A percentile compares a stretch with the other conserved stretches of the same genome.
Evolutionary conservation across 2,113 vertebrate species (phyloP).

Genomic region (Lontra canadensis): DNA sequence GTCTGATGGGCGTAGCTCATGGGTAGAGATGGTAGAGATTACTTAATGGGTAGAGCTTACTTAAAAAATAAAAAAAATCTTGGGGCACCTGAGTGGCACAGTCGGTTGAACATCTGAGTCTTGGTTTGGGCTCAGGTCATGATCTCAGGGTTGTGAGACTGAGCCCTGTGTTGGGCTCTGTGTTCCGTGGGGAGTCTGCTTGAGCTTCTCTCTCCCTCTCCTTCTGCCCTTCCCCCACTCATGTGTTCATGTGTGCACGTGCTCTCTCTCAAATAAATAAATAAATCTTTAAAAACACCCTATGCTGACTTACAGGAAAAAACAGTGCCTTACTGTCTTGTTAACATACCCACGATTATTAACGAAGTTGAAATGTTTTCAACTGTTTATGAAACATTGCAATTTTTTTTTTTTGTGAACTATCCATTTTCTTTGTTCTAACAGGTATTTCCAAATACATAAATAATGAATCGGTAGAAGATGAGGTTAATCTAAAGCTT

Average conservation of each 20-base stretch:
- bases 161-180: not conserved
- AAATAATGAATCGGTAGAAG: not conserved
- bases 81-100: not conserved
- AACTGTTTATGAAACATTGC: not conserved
- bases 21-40: not conserved
- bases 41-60: not conserved
- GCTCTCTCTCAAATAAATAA: not conserved
- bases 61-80: not conserved
- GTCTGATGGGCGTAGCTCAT: not conserved
- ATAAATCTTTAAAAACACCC: not conserved
- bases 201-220: not conserved
- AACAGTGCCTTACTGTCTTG: not conserved
- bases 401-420: not conserved
- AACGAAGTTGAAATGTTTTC: not conserved
- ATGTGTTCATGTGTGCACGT: too few relatives aligned
- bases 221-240: not conserved
- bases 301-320: not conserved
- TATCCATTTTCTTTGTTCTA: not conserved
- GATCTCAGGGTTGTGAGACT: not conserved
- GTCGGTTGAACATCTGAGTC: not conserved
- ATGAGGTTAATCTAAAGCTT: not conserved
- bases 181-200: not conserved
- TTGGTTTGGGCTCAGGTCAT: not conserved
- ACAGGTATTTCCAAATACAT: not conserved
- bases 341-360: not conserved